Percentiles rank a stretch among this genome's conserved stretches.
Evolutionary conservation across 1,140 invertebrate species (phyloP).

Genomic region (Drosophila pseudoananassae): DNA sequence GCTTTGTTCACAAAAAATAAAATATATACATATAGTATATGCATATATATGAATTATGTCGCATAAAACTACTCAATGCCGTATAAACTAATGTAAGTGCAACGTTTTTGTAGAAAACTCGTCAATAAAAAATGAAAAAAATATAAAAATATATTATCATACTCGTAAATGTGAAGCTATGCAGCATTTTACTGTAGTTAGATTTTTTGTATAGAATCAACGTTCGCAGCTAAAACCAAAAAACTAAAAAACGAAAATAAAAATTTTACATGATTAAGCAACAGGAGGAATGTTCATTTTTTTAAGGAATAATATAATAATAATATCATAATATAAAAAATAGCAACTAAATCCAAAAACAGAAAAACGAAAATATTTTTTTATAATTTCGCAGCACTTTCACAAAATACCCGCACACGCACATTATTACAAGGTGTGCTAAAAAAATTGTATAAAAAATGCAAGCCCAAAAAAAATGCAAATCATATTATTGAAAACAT

Average conservation of each 20-base stretch:
- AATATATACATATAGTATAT: conserved; percentile 31
- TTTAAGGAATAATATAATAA: conserved; percentile 54
- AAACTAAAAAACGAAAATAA: conserved; percentile 48
- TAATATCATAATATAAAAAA: conserved; percentile 62
- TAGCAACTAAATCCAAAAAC: conserved; percentile 40
- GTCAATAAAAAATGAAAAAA: conserved; percentile 52
- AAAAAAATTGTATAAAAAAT: conserved; percentile 59
- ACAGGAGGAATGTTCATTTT: conserved; percentile 67
- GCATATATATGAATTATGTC: conserved; percentile 56
- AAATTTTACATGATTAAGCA: conserved; percentile 62
- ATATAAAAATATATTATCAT: conserved; percentile 65
- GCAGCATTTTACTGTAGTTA: conserved; percentile 78
- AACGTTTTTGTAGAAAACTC: conserved; percentile 74
- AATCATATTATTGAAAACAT: conserved; percentile 52
- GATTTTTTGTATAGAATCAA: conserved; percentile 76
- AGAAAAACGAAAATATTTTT: conserved; percentile 45
- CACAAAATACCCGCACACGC: conserved; percentile 50
- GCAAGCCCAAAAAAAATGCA: conserved; percentile 42
- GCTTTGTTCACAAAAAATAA: conserved; percentile 57
- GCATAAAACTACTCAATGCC: conserved; percentile 70
- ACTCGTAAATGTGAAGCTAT: conserved; percentile 73
- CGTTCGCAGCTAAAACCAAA: conserved; percentile 62
- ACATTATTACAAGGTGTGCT: conserved; percentile 43
- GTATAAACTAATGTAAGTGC: conserved; percentile 63
- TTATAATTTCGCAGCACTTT: conserved; percentile 71